phyloP scores from a whole-genome alignment of 2,797 vertebrate species.

The Schizothorax lantsangensis region DNA sequence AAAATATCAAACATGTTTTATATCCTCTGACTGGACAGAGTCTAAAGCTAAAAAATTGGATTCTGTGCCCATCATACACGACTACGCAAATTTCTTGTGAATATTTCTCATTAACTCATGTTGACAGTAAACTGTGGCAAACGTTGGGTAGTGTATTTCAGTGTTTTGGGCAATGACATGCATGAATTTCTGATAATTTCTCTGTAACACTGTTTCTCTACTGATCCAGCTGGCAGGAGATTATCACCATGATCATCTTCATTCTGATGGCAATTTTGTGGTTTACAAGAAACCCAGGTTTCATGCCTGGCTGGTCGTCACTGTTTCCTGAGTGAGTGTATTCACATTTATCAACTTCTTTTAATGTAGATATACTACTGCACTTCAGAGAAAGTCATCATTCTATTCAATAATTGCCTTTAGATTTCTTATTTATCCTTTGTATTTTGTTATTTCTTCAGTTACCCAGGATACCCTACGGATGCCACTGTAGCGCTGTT shows the following conservation, averaged over 20 bases:
- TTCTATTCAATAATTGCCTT: neutral
- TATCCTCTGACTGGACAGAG: neutral
- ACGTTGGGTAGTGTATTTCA: neutral
- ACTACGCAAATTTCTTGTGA: neutral
- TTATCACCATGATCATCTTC: conserved; percentile 85
- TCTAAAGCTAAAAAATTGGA: neutral
- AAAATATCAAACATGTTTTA: neutral
- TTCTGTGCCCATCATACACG: neutral
- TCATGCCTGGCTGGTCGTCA: conserved; percentile 88
- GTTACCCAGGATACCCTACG: conserved; percentile 80
- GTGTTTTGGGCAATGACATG: neutral
- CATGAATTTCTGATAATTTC: neutral
- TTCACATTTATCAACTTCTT: conserved; percentile 22
- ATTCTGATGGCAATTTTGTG: conserved; percentile 87
- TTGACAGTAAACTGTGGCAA: neutral
- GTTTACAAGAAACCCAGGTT: conserved; percentile 90
- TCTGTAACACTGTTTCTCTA: neutral
- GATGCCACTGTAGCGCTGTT: conserved; percentile 90
- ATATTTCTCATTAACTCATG: neutral
- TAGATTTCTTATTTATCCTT: conserved; percentile 10
- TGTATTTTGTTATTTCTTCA: conserved; percentile 58
- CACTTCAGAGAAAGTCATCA: neutral
- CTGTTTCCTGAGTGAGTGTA: conserved; percentile 86
- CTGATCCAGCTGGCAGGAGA: conserved; percentile 84
- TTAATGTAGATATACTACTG: neutral